Conservation (phyloP, 1,140 invertebrate species). For the Eriocheir sinensis region DNA sequence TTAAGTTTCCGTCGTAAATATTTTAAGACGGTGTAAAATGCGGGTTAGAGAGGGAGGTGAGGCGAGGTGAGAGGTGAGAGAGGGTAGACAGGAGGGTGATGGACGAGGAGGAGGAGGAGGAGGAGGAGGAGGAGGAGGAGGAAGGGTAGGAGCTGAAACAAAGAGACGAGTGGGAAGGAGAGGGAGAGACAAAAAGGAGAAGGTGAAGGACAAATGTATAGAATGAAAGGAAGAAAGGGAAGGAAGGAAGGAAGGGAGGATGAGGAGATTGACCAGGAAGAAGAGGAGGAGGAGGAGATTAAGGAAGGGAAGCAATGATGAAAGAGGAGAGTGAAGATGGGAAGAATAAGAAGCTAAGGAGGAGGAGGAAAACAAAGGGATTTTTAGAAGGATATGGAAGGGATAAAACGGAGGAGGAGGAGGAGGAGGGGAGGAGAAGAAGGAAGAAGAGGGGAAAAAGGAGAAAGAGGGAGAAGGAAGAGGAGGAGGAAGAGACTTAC, state of each 20-base stretch:
- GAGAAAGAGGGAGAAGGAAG: too few relatives aligned
- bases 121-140: background rate
- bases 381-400: too few relatives aligned
- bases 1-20: background rate
- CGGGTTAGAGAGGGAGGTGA: background rate
- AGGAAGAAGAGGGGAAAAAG: too few relatives aligned
- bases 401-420: background rate
- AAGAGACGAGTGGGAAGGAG: too few relatives aligned
- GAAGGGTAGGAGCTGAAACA: background rate
- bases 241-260: background rate
- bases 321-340: background rate
- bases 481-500: background rate
- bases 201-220: background rate
- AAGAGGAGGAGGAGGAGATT: background rate
- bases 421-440: too few relatives aligned
- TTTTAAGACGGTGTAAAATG: conserved; percentile 16
- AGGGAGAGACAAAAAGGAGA: background rate
- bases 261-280: background rate
- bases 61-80: background rate
- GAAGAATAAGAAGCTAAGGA: background rate
- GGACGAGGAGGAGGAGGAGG: background rate
- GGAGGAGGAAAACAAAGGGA: too few relatives aligned
- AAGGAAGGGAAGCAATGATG: background rate
- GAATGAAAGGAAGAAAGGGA: background rate
- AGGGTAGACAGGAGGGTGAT: too few relatives aligned